phyloP scores from a whole-genome alignment of 92 coral and sea anemone species.

The Anthopleura xanthogrammica region DNA sequence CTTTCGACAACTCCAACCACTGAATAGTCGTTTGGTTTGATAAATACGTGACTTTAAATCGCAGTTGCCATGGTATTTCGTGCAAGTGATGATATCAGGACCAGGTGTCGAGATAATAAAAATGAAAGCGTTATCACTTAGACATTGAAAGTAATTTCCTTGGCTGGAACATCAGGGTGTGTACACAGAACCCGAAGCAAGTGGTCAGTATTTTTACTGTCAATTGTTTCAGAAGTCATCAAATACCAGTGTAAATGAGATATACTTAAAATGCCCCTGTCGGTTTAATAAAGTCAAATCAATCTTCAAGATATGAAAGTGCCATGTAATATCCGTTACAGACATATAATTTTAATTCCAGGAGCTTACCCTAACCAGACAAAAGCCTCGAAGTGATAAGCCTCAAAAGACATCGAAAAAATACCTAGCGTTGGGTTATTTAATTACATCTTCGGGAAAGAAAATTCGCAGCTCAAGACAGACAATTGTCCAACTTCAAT shows the following conservation, averaged over 20 bases:
- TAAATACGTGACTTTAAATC: too few relatives aligned
- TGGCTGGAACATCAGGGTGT: background rate
- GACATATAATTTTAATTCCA: background rate
- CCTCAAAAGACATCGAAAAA: too few relatives aligned
- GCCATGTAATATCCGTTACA: background rate
- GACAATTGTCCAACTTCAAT: background rate
- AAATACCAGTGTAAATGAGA: background rate
- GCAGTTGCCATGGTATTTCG: too few relatives aligned
- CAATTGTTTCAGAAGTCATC: background rate
- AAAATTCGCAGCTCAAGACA: background rate
- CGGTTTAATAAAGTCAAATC: background rate
- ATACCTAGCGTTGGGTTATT: background rate
- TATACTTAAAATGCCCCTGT: background rate
- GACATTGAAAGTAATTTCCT: background rate
- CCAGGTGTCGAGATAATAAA: too few relatives aligned
- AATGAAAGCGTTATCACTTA: background rate
- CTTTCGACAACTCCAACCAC: too few relatives aligned
- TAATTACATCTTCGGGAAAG: background rate
- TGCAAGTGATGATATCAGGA: too few relatives aligned
- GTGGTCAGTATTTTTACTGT: background rate
- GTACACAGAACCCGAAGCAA: background rate
- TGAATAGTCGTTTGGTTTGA: too few relatives aligned
- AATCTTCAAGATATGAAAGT: background rate
- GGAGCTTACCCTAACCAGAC: background rate
- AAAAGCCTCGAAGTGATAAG: too few relatives aligned